A percentile compares a stretch with the other conserved stretches of the same genome.
phyloP scores from a whole-genome alignment of 1,140 invertebrate species.

The Diorhabda carinulata region DNA sequence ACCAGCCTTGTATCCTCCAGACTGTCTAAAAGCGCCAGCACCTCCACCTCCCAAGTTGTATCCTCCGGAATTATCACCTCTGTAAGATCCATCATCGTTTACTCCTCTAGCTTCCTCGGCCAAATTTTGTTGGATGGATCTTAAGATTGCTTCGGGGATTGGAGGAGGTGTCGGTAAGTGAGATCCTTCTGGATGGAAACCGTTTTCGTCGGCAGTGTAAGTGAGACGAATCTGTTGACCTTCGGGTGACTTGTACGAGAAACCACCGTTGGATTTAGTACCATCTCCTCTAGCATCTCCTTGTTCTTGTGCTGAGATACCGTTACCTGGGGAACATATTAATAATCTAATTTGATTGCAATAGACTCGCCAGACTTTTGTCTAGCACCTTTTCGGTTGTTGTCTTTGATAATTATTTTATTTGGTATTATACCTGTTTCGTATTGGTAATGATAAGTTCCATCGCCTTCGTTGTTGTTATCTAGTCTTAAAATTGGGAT shows the following conservation, averaged over 20 bases:
- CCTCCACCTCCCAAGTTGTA: background rate
- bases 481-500: constrained; percentile 53
- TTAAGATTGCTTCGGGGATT: constrained; percentile 49
- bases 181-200: constrained; percentile 51
- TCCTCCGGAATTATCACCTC: constrained; percentile 37
- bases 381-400: too few relatives aligned
- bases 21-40: background rate
- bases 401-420: too few relatives aligned
- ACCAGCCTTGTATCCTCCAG: background rate
- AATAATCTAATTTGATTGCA: too few relatives aligned
- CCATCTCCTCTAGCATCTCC: constrained; percentile 41
- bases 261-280: constrained; percentile 44
- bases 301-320: constrained; percentile 34
- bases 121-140: constrained; percentile 49
- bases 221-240: constrained; percentile 52
- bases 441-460: constrained; percentile 37
- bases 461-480: constrained; percentile 45
- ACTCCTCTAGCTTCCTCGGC: constrained; percentile 34
- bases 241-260: constrained; percentile 56
- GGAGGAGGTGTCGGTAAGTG: constrained; percentile 53
- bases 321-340: too few relatives aligned
- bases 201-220: constrained; percentile 57
- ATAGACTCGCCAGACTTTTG: too few relatives aligned
- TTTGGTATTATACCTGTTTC: constrained; percentile 30
- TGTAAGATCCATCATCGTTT: constrained; percentile 31